Evolutionary conservation across 2,797 vertebrate species (phyloP).

Genomic region (Schizothorax lantsangensis): DNA sequence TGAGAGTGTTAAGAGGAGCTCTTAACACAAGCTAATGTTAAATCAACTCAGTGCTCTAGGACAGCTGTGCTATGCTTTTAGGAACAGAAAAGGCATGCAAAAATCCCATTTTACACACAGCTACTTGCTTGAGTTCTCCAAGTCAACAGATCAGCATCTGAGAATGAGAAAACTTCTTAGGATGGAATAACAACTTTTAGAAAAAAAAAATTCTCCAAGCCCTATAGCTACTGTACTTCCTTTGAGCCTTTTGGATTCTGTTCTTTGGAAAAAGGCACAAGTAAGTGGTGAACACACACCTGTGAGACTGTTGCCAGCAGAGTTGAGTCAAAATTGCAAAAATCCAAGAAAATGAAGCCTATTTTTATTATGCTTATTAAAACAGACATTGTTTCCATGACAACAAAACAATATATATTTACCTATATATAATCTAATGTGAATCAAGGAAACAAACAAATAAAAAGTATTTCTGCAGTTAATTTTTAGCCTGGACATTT

Average conservation of each 20-base stretch:
- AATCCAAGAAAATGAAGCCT: background rate
- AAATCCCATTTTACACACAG: background rate
- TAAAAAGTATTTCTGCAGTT: background rate
- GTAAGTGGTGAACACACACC: background rate
- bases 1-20: background rate
- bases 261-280: background rate
- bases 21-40: background rate
- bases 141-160: slow-evolving; percentile 14
- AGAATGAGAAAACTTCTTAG: background rate
- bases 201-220: background rate
- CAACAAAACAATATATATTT: background rate
- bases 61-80: slow-evolving; percentile 6
- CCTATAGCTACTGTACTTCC: background rate
- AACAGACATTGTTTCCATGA: background rate
- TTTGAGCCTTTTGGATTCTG: background rate
- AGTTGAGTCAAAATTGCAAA: background rate
- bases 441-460: background rate
- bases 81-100: background rate
- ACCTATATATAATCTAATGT: background rate
- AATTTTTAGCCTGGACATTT: background rate
- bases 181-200: slow-evolving; percentile 1
- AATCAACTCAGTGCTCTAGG: background rate
- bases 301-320: background rate
- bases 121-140: background rate
- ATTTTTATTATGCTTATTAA: background rate